Percentiles rank a stretch among this genome's conserved stretches.
phyloP scores from a whole-genome alignment of 2,113 vertebrate species.

The Ctenomys sociabilis region DNA sequence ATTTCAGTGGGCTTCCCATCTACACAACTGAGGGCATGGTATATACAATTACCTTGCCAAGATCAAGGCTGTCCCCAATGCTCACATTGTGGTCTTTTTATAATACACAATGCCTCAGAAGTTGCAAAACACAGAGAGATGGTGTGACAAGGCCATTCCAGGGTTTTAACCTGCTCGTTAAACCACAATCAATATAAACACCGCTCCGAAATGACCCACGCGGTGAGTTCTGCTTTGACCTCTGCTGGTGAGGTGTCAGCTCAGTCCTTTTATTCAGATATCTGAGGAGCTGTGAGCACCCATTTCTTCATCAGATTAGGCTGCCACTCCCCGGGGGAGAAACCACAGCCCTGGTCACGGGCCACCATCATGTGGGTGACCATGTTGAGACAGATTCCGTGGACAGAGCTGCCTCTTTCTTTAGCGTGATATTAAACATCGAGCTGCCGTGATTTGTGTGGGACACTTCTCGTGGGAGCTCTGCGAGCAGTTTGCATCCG shows the following conservation, averaged over 20 bases:
- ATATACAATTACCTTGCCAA: neutral
- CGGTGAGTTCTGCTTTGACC: neutral
- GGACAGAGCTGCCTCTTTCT: neutral
- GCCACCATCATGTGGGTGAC: no score
- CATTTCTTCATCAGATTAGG: no score
- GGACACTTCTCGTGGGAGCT: neutral
- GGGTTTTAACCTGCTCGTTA: neutral
- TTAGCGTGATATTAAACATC: neutral
- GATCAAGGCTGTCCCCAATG: neutral
- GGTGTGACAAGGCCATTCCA: neutral
- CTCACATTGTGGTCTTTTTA: neutral
- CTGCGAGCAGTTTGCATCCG: neutral
- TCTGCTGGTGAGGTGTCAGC: neutral
- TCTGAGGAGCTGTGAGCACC: neutral
- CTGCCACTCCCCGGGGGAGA: neutral
- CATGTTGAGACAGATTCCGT: neutral
- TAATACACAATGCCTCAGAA: neutral
- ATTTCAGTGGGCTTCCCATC: neutral
- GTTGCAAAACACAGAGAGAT: neutral
- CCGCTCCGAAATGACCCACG: neutral
- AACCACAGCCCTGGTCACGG: fast-evolving
- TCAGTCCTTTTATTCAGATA: neutral
- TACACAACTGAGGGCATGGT: no score
- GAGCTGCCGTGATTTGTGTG: neutral
- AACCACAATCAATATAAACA: neutral